Percentiles rank a stretch among this genome's conserved stretches.
Conservation (phyloP, 1,140 invertebrate genomes). For the Chymomyza costata region DNA sequence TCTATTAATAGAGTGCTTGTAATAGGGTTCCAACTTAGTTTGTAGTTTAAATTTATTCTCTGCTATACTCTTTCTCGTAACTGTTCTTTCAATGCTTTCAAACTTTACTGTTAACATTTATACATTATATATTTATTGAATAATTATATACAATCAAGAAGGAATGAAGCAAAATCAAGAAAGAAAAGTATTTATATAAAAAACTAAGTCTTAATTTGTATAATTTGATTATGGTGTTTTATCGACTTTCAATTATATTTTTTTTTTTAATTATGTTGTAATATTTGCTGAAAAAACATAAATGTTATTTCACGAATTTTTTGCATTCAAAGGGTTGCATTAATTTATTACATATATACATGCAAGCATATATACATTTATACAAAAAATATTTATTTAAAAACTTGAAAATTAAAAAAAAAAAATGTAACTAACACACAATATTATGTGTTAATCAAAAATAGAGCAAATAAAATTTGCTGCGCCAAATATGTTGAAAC, state of each 20-base stretch:
- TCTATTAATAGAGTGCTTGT: not conserved
- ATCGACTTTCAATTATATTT: constrained; percentile 9
- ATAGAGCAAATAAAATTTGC: constrained; percentile 64
- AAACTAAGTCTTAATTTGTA: constrained; percentile 45
- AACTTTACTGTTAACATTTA: constrained; percentile 46
- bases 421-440: constrained; percentile 31
- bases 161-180: constrained; percentile 2
- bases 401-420: constrained; percentile 9
- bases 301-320: constrained; percentile 52
- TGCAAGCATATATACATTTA: constrained; percentile 31
- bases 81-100: constrained; percentile 57
- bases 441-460: constrained; percentile 48
- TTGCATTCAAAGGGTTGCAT: constrained; percentile 60
- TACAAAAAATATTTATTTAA: constrained; percentile 55
- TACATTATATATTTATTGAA: constrained; percentile 41
- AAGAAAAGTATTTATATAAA: constrained; percentile 54
- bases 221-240: constrained; percentile 12
- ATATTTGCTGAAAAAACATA: no score
- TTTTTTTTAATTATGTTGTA: no score
- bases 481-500: constrained; percentile 71
- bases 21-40: constrained; percentile 18
- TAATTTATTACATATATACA: constrained; percentile 56
- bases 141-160: constrained; percentile 38
- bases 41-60: constrained; percentile 44
- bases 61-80: constrained; percentile 42